Evolutionary conservation across 92 coral and sea anemone species (phyloP).

Genomic region (Epizoanthus scotinus): DNA sequence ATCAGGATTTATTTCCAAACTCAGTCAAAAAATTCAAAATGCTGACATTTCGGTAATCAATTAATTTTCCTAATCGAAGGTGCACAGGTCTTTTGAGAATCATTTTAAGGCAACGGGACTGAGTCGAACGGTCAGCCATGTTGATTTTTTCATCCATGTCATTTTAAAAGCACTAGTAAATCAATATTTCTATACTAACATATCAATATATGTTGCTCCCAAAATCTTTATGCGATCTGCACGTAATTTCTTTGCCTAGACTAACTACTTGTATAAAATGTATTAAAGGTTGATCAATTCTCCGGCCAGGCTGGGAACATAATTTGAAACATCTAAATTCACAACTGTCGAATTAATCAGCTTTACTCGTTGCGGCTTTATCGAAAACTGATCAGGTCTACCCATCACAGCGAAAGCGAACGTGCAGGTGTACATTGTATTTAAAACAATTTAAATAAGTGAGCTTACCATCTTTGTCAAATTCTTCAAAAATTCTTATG

Average conservation of each 20-base stretch:
- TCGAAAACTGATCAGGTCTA: not conserved
- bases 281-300: not conserved
- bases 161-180: not conserved
- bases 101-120: no score
- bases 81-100: no score
- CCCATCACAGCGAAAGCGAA: not conserved
- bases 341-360: not conserved
- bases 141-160: no score
- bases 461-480: conserved; percentile 88
- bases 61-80: no score
- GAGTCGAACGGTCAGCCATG: no score
- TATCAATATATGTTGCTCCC: not conserved
- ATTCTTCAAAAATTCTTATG: conserved; percentile 73
- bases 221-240: not conserved
- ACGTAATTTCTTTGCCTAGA: not conserved
- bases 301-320: not conserved
- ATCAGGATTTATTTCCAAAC: no score
- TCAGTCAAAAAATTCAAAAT: no score
- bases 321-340: not conserved
- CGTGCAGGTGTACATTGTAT: not conserved
- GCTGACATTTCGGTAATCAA: no score
- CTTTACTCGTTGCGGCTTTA: not conserved
- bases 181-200: not conserved
- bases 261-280: not conserved
- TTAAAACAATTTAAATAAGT: not conserved